Base-by-base conservation (phyloP, 2,113 vertebrate genomes). In the Syngnathus scovelli region DNA sequence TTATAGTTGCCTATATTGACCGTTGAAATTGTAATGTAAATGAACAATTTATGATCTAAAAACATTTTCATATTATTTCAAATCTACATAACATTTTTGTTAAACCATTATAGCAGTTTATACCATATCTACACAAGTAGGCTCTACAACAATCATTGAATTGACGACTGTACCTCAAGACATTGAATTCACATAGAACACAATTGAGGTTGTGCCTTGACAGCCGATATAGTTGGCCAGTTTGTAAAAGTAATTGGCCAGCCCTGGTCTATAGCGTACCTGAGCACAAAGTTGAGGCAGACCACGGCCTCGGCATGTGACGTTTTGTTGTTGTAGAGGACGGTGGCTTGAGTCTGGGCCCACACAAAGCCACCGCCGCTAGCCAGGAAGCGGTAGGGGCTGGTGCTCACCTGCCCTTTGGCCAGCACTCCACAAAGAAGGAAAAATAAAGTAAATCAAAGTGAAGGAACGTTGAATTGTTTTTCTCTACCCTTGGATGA, bases 241-340 rank as follows among this genome's bases (percentile, higher is more conserved):
- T 54, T 23, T 27, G 10, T 1, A 55, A 55, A 55, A 55, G 1
- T 0, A 12, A 55, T 55, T 23, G 15, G 27, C 27, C 27, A 58
- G 13, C 12, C 13, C 6, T 16, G 23, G 27, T 33, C 15, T 6
- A 8, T 36, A 16, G 39, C n/a, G 21, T 90, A 98, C 96, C 96
- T 98, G 83, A 99, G 92, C 72, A 99, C 94, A 16, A 96, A 98
- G 90, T 99, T 99, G 70, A 99, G 93, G 51, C 97, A 99, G 58
- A 99, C 95, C 49, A 99, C 94, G 87, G 96, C 98, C 78, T 99
- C 96, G 19, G 97, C 95, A 78, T 98, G 96, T 27, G 96, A 97
- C 75, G 98, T 98, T 93, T 98, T 98, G 85, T 89, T 95, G 91
- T 94, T 98, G 89, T 99, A 99, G 83, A 99, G 96, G 71, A 99